A percentile compares a stretch with the other conserved stretches of the same genome.
Conservation (phyloP, 2,797 vertebrate species). For the Cheirogaleus major region DNA sequence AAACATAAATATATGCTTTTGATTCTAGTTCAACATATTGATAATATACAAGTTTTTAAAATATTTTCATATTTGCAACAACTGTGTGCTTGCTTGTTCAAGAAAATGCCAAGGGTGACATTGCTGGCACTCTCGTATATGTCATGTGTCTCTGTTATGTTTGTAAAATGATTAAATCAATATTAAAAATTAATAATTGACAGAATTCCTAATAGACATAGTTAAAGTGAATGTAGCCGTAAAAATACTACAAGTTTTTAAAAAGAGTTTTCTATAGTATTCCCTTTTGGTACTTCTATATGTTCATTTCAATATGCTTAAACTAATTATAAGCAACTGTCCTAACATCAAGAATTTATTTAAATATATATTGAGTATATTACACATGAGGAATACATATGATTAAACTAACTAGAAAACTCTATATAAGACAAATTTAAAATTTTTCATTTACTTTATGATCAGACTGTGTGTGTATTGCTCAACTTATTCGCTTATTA, state of each 20-base stretch:
- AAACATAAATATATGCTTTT: constrained; percentile 15
- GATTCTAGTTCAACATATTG: background rate
- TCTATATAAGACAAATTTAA: constrained; percentile 4
- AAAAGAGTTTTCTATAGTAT: background rate
- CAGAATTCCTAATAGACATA: background rate
- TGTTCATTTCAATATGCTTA: background rate
- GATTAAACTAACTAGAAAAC: background rate
- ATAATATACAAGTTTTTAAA: background rate
- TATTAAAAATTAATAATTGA: background rate
- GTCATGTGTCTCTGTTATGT: background rate
- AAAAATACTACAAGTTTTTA: background rate
- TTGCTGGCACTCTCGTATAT: background rate
- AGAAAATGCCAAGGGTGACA: background rate
- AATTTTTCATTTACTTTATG: constrained; percentile 48
- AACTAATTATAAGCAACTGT: constrained; percentile 36
- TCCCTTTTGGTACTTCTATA: background rate
- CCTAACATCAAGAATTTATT: constrained; percentile 46
- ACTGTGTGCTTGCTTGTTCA: background rate
- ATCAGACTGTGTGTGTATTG: background rate
- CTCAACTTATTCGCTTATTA: constrained; percentile 4
- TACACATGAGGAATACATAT: background rate
- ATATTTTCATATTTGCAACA: constrained; percentile 34
- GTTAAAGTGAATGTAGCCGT: background rate
- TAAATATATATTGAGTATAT: constrained; percentile 26
- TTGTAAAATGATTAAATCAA: background rate